Conservation (phyloP, 2,888 invertebrate species). For the Thereva unica region DNA sequence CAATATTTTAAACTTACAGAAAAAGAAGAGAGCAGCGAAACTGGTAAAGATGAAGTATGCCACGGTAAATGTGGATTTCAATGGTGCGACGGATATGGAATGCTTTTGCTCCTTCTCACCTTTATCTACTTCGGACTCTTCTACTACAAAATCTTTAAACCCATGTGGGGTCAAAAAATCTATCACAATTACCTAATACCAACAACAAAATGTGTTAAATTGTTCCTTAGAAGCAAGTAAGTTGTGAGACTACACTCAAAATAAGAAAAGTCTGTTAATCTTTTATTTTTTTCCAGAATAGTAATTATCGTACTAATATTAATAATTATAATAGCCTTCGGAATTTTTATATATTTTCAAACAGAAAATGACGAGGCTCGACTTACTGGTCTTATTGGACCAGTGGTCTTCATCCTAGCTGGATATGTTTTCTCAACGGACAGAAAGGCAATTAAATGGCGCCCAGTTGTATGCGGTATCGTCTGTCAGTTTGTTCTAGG, state of each 20-base stretch:
- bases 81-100: conserved; percentile 72
- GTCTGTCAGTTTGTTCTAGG: conserved; percentile 84
- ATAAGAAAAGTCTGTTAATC: neutral
- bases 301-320: conserved; percentile 58
- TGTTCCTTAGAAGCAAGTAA: conserved; percentile 55
- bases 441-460: conserved; percentile 71
- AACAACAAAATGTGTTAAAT: conserved; percentile 48
- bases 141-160: conserved; percentile 68
- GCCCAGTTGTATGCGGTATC: conserved; percentile 78
- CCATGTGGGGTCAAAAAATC: conserved; percentile 60
- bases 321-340: conserved; percentile 60
- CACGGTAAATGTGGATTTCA: conserved; percentile 49
- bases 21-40: neutral
- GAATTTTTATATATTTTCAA: conserved; percentile 68
- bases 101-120: conserved; percentile 67
- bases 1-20: conserved; percentile 24
- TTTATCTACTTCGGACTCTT: conserved; percentile 66
- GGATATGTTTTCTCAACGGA: conserved; percentile 69
- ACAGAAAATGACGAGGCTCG: conserved; percentile 63
- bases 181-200: conserved; percentile 26
- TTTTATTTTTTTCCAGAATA: conserved; percentile 55
- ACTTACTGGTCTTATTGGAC: conserved; percentile 71
- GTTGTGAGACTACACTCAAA: conserved; percentile 42
- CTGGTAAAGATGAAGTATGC: conserved; percentile 31
- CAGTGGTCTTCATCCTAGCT: conserved; percentile 65